Conservation (phyloP, 1,140 invertebrate species). For the Trachymyrmex cornetzi region DNA sequence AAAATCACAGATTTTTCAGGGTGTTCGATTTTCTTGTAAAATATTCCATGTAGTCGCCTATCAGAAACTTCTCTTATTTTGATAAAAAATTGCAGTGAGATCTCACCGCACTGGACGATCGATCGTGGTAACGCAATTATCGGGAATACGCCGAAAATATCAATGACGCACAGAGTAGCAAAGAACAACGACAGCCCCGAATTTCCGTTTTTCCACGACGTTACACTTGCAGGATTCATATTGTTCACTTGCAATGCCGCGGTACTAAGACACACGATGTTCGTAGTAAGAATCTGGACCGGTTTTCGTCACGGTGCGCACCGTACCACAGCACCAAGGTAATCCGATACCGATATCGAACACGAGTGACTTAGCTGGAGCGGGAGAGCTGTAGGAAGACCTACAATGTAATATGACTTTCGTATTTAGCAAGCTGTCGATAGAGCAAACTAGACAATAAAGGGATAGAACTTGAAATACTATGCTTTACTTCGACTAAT, state of each 20-base stretch:
- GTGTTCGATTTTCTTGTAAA: not conserved
- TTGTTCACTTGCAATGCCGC: not conserved
- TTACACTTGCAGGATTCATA: conserved; percentile 79
- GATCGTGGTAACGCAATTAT: conserved; percentile 91
- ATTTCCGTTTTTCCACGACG: conserved; percentile 73
- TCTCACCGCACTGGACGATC: conserved; percentile 90
- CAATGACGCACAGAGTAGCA: conserved; percentile 91
- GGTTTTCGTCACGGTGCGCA: conserved; percentile 73
- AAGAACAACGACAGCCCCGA: conserved; percentile 89
- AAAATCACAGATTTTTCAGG: not conserved
- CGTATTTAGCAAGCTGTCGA: conserved; percentile 11
- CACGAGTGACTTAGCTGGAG: conserved; percentile 64
- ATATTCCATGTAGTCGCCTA: not conserved
- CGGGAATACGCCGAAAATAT: conserved; percentile 94
- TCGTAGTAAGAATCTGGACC: conserved; percentile 71
- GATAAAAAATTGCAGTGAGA: not conserved
- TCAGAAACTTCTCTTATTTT: not conserved
- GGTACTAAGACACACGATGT: conserved; percentile 10
- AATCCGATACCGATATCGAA: conserved; percentile 81
- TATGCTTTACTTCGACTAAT: not conserved
- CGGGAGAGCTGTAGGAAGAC: conserved; percentile 74
- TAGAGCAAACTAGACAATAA: not conserved
- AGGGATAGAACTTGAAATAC: not conserved
- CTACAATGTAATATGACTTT: conserved; percentile 66
- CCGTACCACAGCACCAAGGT: conserved; percentile 61